Evolutionary conservation across 2,888 invertebrate species (phyloP).

Genomic region (Allophyes oxyacanthae): DNA sequence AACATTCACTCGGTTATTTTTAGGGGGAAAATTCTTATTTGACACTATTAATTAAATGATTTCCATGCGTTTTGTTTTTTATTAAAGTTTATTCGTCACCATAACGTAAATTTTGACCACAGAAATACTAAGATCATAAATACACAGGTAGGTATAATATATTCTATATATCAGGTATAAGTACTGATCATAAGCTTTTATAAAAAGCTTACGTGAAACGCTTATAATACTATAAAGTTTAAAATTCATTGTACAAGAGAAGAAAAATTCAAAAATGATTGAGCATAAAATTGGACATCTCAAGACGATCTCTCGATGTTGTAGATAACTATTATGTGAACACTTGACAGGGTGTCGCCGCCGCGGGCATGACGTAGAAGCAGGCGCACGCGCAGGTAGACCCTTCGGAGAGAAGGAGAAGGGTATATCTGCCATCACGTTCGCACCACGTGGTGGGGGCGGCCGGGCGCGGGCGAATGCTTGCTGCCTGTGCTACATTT

Average conservation of each 20-base stretch:
- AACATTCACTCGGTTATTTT: too few relatives aligned
- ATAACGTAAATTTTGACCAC: too few relatives aligned
- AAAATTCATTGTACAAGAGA: slow-evolving; percentile 17
- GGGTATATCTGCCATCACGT: slow-evolving; percentile 64
- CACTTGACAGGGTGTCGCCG: slow-evolving; percentile 86
- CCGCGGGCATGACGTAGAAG: slow-evolving; percentile 77
- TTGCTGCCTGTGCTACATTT: slow-evolving; percentile 87
- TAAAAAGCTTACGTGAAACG: slow-evolving; percentile 1
- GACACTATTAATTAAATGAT: too few relatives aligned
- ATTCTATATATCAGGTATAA: too few relatives aligned
- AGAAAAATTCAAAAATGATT: slow-evolving; percentile 53
- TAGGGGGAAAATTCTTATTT: too few relatives aligned
- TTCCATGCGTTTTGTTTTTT: too few relatives aligned
- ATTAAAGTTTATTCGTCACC: too few relatives aligned
- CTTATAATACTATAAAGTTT: too few relatives aligned
- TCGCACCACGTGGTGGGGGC: slow-evolving; percentile 85
- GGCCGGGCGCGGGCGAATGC: slow-evolving; percentile 81
- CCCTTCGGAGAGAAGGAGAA: slow-evolving; percentile 65
- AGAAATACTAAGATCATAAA: too few relatives aligned
- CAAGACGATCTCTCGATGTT: slow-evolving; percentile 65
- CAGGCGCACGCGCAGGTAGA: slow-evolving; percentile 87
- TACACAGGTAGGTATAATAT: too few relatives aligned
- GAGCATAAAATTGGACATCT: slow-evolving; percentile 58
- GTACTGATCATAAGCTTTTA: neutral
- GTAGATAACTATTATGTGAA: slow-evolving; percentile 81